These are phyloP conservation scores for Chionomys nivalis DNA, from an alignment of 2,113 vertebrate species.

Conservation along the genomic window DNA sequence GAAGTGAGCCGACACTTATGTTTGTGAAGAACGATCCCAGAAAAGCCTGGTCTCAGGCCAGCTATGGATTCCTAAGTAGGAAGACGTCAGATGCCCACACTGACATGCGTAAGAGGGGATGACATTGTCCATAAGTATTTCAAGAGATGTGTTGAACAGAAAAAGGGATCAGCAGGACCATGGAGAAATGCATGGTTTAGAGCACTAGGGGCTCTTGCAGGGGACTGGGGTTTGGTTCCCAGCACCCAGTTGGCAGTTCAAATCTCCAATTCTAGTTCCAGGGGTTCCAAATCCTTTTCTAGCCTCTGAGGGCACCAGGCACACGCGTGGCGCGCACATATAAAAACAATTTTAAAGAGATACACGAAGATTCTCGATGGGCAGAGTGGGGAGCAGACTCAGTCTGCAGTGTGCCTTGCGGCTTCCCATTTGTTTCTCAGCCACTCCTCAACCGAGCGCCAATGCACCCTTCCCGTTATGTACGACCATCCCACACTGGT, in stretches of 20 bases:
- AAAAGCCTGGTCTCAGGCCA: constrained; percentile 36
- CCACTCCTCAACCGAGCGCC: neutral
- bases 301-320: neutral
- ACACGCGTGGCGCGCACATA: neutral
- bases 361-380: constrained; percentile 4
- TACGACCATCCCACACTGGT: neutral
- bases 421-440: neutral
- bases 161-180: neutral
- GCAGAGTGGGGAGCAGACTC: neutral
- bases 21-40: constrained; percentile 46
- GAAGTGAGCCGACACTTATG: neutral
- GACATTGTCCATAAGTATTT: neutral
- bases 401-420: neutral
- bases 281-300: neutral
- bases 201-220: neutral
- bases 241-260: neutral
- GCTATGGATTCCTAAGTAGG: neutral
- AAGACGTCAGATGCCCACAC: neutral
- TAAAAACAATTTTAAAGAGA: neutral
- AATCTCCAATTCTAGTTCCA: neutral
- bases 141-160: constrained; percentile 10
- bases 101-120: neutral
- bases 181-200: neutral
- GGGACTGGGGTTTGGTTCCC: neutral
- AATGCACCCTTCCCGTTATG: neutral